Base-by-base conservation (phyloP, 1,140 invertebrate genomes). In the Steinernema khuongi region DNA sequence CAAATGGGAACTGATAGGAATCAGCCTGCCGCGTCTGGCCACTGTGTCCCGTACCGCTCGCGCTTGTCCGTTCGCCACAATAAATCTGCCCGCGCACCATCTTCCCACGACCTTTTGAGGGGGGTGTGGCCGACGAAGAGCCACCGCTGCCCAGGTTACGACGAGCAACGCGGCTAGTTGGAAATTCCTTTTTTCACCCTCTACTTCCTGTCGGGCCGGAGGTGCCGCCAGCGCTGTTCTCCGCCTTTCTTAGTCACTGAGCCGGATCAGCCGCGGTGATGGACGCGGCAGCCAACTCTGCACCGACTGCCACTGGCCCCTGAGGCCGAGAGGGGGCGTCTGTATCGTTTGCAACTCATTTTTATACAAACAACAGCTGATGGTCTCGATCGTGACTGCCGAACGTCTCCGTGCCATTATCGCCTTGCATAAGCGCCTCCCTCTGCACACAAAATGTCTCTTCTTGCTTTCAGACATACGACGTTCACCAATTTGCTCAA, bases 281-380 rank as follows among this genome's bases (percentile, higher is more conserved):
- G n/a, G n/a, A n/a, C n/a, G n/a, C n/a, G n/a, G n/a, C n/a, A n/a
- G n/a, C n/a, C n/a, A n/a, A n/a, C n/a, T n/a, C n/a, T n/a, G n/a
- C n/a, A n/a, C n/a, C n/a, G n/a, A n/a, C n/a, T n/a, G n/a, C n/a
- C n/a, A n/a, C n/a, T n/a, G n/a, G n/a, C n/a, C n/a, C n/a, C n/a
- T n/a, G n/a, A n/a, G n/a, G n/a, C n/a, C n/a, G n/a, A n/a, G n/a
- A 60, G 26, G 50, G 11, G 50, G 50, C 50, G 50, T 60, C 26
- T 60, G 50, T 60, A 60, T 60, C n/a, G 26, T 22, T 60, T 60
- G 50, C 50, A 60, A 60, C 11, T 26, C 50, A 26, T 60, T 22
- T 26, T n/a, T 60, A 60, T 60, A 60, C 50, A 60, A 60, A 60
- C 50, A 60, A 26, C 50, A 60, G 50, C 50, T 60, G 50, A 60